Evolutionary conservation across 2,888 invertebrate species (phyloP), one percentile per base, ranked within the genome.

Genomic region (Conchocele bisecta): DNA sequence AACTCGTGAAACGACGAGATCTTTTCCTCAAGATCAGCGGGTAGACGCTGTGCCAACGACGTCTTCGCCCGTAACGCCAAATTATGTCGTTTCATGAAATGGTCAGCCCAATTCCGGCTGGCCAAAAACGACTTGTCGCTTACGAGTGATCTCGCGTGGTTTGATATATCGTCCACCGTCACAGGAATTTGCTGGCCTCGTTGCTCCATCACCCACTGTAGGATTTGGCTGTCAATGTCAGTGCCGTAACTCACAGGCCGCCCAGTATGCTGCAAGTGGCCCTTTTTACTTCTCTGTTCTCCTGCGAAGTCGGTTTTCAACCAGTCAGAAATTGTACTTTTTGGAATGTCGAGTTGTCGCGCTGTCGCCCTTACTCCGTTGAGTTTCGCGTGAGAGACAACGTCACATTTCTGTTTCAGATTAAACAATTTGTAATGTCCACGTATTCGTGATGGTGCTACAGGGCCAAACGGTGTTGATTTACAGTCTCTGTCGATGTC

Each of bases 51-150:
- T 6, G 41, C 20, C 4, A 56, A 24, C 5, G n/a, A 56, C 13
- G 56, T 39, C 28, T 56, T 39, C 7, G 41, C 56, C n/a, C 33
- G 33, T 29, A 28, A 26, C 17, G 17, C 20, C 28, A 53, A 20
- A n/a, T 54, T 48, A 17, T 71, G 59, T 6, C 59, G 42, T 3
- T 31, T 26, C 64, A 65, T 64, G 53, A 70, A 65, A 9, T 7
- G 22, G 1, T 9, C 28, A 1, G 66, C 66, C 71, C 66, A 72
- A 35, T 9, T 24, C 0, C 66, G 20, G 20, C 59, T 65, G 15
- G 64, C 69, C 13, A 33, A 28, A 31, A 59, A 72, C 26, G 24
- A 17, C n/a, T n/a, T 26, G 29, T 39, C 41, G 26, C 26, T 20
- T 2, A 56, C 29, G 5, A 37, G 5, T 24, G 39, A 39, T 7